A percentile compares a stretch with the other conserved stretches of the same genome.
These are phyloP conservation scores for Coptodon bakossiorum DNA, from an alignment of 2,113 vertebrate genomes.

Conservation along the genomic window DNA sequence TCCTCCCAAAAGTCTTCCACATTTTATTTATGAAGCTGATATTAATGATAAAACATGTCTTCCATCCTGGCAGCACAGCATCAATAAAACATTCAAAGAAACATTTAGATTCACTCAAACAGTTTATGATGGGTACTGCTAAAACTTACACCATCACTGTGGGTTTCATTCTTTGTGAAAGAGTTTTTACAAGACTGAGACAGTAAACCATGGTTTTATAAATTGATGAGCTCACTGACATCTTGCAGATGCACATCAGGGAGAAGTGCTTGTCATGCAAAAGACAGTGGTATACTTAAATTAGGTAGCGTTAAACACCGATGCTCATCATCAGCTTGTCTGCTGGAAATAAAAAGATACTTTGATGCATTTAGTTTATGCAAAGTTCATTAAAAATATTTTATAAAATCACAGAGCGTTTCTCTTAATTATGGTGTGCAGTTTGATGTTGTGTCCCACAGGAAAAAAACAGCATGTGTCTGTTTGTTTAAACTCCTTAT, in stretches of 20 bases:
- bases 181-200: not conserved
- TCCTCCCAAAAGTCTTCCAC: not conserved
- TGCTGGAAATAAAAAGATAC: not conserved
- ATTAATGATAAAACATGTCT: not conserved
- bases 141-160: not conserved
- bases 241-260: not conserved
- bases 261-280: not conserved
- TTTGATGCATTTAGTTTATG: not conserved
- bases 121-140: not conserved
- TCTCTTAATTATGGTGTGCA: not conserved
- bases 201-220: not conserved
- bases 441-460: not conserved
- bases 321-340: not conserved
- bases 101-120: not conserved
- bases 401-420: not conserved
- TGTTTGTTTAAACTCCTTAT: not conserved
- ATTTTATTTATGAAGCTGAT: not conserved
- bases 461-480: not conserved
- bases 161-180: not conserved
- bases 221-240: not conserved
- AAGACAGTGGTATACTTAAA: not conserved
- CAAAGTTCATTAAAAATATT: not conserved
- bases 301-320: fast-evolving
- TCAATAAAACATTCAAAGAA: not conserved
- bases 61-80: not conserved